Conservation (phyloP, 2,888 invertebrate species). For the Oxyscelio sp. region DNA sequence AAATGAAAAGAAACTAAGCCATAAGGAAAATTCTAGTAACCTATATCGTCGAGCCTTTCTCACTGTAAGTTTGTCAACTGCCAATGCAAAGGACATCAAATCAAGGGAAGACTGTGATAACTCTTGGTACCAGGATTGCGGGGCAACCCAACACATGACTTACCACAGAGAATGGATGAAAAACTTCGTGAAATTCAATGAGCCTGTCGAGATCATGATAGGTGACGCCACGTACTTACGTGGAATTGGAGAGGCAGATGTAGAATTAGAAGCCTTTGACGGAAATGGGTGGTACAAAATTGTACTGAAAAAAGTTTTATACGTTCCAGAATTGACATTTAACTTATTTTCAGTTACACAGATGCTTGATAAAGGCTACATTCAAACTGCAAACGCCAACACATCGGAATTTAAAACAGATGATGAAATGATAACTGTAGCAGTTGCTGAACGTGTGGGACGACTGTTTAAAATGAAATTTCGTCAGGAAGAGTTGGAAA, state of each 20-base stretch:
- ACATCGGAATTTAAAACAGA: slow-evolving; percentile 70
- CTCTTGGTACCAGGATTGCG: slow-evolving; percentile 52
- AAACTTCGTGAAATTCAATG: not conserved
- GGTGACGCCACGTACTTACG: slow-evolving; percentile 76
- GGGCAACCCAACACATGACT: slow-evolving; percentile 51
- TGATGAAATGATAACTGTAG: slow-evolving; percentile 62
- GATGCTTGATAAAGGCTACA: slow-evolving; percentile 79
- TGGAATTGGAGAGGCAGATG: slow-evolving; percentile 77
- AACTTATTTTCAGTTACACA: slow-evolving; percentile 79
- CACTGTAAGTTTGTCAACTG: slow-evolving; percentile 16
- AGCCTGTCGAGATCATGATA: slow-evolving; percentile 45
- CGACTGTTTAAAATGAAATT: slow-evolving; percentile 76
- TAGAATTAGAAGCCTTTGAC: slow-evolving; percentile 78
- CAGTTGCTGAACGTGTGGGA: slow-evolving; percentile 69
- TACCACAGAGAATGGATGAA: slow-evolving; percentile 36
- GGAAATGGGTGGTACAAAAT: slow-evolving; percentile 75
- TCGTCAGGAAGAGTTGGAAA: slow-evolving; percentile 55
- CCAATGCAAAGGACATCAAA: not conserved
- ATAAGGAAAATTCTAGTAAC: too few relatives aligned
- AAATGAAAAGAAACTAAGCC: too few relatives aligned
- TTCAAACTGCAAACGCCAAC: slow-evolving; percentile 73
- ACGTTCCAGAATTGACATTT: slow-evolving; percentile 70
- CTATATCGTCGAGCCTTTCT: slow-evolving; percentile 22
- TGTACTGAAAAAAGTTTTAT: slow-evolving; percentile 68
- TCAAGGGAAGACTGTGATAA: not conserved